Evolutionary conservation across 2,888 invertebrate species (phyloP).

Genomic region (Choreutis nemorana): DNA sequence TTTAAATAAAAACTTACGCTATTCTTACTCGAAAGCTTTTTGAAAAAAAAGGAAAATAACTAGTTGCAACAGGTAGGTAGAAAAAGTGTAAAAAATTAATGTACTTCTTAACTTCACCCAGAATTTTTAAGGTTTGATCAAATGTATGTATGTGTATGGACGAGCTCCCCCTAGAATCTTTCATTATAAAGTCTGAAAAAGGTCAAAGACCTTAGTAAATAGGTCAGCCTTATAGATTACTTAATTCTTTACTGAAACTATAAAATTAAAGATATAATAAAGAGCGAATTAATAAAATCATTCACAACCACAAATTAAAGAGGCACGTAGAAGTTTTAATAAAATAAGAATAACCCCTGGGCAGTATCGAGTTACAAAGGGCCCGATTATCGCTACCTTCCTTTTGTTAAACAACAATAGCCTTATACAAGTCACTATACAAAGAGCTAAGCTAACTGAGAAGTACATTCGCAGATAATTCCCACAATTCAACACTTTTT

Average conservation of each 20-base stretch:
- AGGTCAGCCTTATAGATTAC: not conserved
- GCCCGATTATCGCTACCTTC: slow-evolving; percentile 35
- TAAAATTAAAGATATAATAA: slow-evolving; percentile 24
- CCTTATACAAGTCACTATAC: slow-evolving; percentile 34
- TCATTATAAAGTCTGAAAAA: slow-evolving; percentile 6
- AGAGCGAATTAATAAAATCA: slow-evolving; percentile 18
- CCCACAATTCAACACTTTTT: slow-evolving; percentile 25
- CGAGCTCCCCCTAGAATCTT: no score
- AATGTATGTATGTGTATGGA: no score
- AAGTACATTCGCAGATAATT: slow-evolving; percentile 26
- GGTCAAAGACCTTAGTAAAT: not conserved
- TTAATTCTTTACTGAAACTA: slow-evolving; percentile 9
- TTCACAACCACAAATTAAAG: no score
- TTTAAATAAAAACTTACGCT: no score
- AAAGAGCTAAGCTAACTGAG: slow-evolving; percentile 38
- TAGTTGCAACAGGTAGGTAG: no score
- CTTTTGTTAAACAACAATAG: slow-evolving; percentile 30
- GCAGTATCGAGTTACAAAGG: slow-evolving; percentile 35
- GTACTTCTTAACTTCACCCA: no score
- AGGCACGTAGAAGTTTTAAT: not conserved
- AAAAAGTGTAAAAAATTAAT: no score
- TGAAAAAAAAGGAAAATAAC: no score
- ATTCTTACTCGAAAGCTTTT: no score
- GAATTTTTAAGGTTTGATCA: no score
- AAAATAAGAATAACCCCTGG: no score